Evolutionary conservation across 2,113 vertebrate species (phyloP).

Genomic region (Tiliqua scincoides): DNA sequence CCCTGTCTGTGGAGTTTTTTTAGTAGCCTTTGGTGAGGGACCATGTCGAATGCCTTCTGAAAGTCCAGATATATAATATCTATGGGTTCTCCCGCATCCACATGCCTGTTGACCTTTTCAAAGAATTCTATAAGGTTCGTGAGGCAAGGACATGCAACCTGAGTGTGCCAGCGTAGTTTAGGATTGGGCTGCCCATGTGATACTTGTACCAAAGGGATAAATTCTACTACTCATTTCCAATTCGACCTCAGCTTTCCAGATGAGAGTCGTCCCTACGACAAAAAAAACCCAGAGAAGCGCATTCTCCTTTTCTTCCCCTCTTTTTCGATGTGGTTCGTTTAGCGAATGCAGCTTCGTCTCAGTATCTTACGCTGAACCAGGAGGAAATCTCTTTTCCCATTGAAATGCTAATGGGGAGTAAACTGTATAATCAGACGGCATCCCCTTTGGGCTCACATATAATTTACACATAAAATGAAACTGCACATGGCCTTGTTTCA

Average conservation of each 20-base stretch:
- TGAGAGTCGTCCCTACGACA: conserved; percentile 9
- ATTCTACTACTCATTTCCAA: conserved; percentile 51
- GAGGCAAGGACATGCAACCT: too few species aligned
- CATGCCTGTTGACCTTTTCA: too few species aligned
- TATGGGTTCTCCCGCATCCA: too few species aligned
- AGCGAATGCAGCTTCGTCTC: conserved; percentile 31
- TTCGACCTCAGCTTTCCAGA: conserved; percentile 46
- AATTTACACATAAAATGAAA: conserved; percentile 86
- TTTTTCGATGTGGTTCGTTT: conserved; percentile 15
- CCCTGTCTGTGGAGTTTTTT: too few species aligned
- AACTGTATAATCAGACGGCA: conserved; percentile 73
- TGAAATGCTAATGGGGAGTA: conserved; percentile 78
- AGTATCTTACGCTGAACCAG: conserved; percentile 62
- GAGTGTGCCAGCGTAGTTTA: too few species aligned
- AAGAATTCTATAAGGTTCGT: too few species aligned
- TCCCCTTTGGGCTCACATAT: conserved; percentile 76
- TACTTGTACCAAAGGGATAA: conserved; percentile 50
- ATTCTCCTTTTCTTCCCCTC: not conserved
- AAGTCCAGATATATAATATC: too few species aligned
- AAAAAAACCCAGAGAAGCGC: conserved; percentile 29
- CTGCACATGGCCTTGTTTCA: conserved; percentile 74
- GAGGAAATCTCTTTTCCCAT: conserved; percentile 63
- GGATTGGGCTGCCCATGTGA: not conserved
- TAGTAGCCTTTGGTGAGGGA: too few species aligned
- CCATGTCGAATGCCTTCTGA: too few species aligned